Base-by-base conservation (phyloP, 2,797 vertebrate genomes). In the Rousettus madagascariensis region DNA sequence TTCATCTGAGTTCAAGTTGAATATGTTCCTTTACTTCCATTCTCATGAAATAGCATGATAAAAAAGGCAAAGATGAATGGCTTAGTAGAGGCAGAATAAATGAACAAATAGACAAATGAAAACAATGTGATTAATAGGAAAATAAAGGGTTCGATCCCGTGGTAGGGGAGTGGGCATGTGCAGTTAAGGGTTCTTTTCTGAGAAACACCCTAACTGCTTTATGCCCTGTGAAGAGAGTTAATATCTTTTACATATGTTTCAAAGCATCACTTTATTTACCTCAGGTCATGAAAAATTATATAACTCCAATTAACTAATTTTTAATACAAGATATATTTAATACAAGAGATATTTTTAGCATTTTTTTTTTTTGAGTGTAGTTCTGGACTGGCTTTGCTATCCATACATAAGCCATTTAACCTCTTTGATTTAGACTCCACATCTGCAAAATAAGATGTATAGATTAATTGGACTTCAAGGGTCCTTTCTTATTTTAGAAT, bases 401-500 rank as follows among this genome's bases (percentile, higher is more conserved):
- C 72, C 15, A 15, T 85, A 46, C 3, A 13, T 68, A n/a, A 84
- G 15, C 69, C 33, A 80, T 61, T 77, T 72, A 75, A 85, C 19
- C 15, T 30, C 43, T 83, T 20, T 85, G 59, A 46, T 90, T 93
- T 94, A 93, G 95, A 94, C 17, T 72, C 55, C 33, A 77, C 3
- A 20, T 85, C n/a, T 69, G 12, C 38, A 68, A 71, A 94, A 92
- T 90, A 30, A 86, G 65, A 59, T 57, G 38, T n/a, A n/a, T 88
- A 7, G 15, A 59, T 83, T 86, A 57, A 38, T 41, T 89, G 36
- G 17, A 72, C 20, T 59, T 96, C 7, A 69, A 33, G 28, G 6
- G 1, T 86, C 43, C 24, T 53, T 91, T 80, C 57, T 91, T 46
- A 28, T 95, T 93, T 95, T 92, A 77, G 93, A 63, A 82, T 85